Base-by-base conservation (phyloP, 2,888 invertebrate genomes). In the Epirrhoe alternata region DNA sequence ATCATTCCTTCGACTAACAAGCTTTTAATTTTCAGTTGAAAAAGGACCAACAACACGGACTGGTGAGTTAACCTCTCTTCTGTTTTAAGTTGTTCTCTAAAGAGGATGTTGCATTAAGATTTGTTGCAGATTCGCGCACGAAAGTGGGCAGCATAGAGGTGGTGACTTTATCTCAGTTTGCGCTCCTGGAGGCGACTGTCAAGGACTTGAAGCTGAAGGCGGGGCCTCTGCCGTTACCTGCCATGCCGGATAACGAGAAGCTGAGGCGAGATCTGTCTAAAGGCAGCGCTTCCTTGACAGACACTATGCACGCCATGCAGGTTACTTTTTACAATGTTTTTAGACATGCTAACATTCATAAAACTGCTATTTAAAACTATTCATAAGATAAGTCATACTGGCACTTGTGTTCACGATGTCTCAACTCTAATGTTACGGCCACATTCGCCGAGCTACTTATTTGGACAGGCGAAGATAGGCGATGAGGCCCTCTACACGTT, bases 221-320 rank as follows among this genome's bases (percentile, higher is more conserved):
- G 0, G 81, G 76, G 0, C 86, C 85, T 0, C 64, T 83, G 24
- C 85, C 83, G 0, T 55, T 74, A 24, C 86, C 88, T 0, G 70
- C 78, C 0, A 61, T 92, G 72, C 92, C 92, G 0, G 84, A 82
- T 42, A 87, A 89, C 65, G 35, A 81, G 68, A 71, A 83, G 66
- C 75, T 92, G n/a, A 75, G 80, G 50, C 67, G 61, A 6, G 85
- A 87, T 7, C 73, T 92, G 17, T 81, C 77, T 0, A 73, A 67
- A 8, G 92, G 92, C 57, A 84, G 73, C n/a, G 89, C 89, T 0
- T 82, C 88, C 0, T 79, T 92, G 42, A 80, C 85, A 0, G 90
- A 88, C 4, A 83, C 87, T 7, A 90, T 92, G 90, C 74, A 87
- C 54, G 88, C 90, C 56, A 83, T 91, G 88, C 88, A 90, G 87